A percentile compares a stretch with the other conserved stretches of the same genome.
phyloP scores from a whole-genome alignment of 2,888 invertebrate species.

The Philereme transversata region DNA sequence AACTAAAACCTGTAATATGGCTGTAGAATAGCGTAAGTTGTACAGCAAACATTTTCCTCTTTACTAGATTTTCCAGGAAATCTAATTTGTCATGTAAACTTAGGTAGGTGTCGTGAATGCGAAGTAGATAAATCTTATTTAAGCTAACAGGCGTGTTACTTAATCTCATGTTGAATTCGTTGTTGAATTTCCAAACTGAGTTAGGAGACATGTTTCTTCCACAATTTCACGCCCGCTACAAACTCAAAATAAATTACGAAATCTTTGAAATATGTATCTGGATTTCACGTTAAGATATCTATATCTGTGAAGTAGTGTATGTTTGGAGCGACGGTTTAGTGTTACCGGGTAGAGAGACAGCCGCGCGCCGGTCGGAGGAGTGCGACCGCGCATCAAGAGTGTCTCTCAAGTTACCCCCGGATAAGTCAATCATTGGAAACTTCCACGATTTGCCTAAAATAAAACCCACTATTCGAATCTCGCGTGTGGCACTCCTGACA shows the following conservation, averaged over 20 bases:
- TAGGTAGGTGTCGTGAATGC: conserved; percentile 19
- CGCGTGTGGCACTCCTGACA: conserved; percentile 77
- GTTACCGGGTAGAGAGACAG: conserved; percentile 52
- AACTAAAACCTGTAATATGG: conserved; percentile 3
- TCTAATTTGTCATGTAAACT: conserved; percentile 28
- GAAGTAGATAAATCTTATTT: conserved; percentile 28
- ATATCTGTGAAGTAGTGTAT: conserved; percentile 63
- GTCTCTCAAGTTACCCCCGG: conserved; percentile 82
- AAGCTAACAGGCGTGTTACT: conserved; percentile 28
- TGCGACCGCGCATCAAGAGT: conserved; percentile 61
- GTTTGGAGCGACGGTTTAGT: conserved; percentile 58
- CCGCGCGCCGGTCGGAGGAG: conserved; percentile 40
- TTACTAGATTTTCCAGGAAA: conserved; percentile 26
- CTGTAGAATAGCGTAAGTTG: conserved; percentile 1
- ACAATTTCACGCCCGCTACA: conserved; percentile 40
- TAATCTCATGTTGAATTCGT: conserved; percentile 37
- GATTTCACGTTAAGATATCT: conserved; percentile 64
- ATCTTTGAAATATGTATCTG: conserved; percentile 51
- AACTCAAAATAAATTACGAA: conserved; percentile 41
- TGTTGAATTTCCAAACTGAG: conserved; percentile 33
- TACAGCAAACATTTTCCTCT: conserved; percentile 13
- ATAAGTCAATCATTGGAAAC: conserved; percentile 83
- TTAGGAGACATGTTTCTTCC: conserved; percentile 29
- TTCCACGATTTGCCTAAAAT: conserved; percentile 78
- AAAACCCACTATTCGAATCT: conserved; percentile 75